Evolutionary conservation across 92 coral and sea anemone species (phyloP).

Genomic region (Galaxea fascicularis): DNA sequence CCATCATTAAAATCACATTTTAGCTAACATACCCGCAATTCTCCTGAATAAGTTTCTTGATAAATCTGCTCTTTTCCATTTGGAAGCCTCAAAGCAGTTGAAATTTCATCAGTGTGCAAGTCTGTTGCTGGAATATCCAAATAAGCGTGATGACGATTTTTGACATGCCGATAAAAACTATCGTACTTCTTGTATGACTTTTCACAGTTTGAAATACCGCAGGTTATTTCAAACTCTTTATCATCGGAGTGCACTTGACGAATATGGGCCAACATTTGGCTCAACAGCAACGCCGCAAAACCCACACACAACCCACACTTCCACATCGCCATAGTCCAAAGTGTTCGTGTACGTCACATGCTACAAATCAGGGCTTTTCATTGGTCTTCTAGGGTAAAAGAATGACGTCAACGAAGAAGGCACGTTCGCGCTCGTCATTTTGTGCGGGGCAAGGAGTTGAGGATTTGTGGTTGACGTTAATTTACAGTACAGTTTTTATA

Average conservation of each 20-base stretch:
- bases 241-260: conserved; percentile 43
- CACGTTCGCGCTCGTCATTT: too few species aligned
- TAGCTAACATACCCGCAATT: conserved; percentile 1
- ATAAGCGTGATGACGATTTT: conserved; percentile 21
- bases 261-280: conserved; percentile 40
- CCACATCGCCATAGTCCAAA: conserved; percentile 3
- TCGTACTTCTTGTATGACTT: conserved; percentile 34
- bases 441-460: too few species aligned
- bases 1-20: neutral
- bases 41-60: conserved; percentile 1
- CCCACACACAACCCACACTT: conserved; percentile 16
- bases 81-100: conserved; percentile 8
- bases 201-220: conserved; percentile 43
- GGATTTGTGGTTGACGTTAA: too few species aligned
- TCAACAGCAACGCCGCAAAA: conserved; percentile 11
- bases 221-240: conserved; percentile 41
- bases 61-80: conserved; percentile 2
- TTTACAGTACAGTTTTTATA: too few species aligned
- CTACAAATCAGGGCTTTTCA: neutral
- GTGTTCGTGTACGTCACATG: neutral
- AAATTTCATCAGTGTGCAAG: neutral
- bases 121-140: conserved; percentile 27
- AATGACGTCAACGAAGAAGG: too few species aligned
- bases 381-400: neutral
- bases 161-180: conserved; percentile 50